Evolutionary conservation across 2,888 invertebrate species (phyloP).

Genomic region (Phengaris alcon): DNA sequence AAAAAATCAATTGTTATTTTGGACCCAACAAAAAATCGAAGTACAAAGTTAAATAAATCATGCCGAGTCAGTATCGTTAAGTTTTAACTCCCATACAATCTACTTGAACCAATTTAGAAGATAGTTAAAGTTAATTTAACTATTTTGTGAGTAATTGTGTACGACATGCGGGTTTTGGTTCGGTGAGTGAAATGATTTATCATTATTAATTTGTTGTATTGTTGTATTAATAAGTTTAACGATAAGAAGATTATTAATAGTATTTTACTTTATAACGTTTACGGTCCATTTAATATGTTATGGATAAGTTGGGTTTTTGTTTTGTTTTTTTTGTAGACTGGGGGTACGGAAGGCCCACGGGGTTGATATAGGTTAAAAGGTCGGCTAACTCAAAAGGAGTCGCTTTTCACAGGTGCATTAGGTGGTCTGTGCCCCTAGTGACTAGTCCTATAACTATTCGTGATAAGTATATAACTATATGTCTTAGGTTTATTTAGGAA

Average conservation of each 20-base stretch:
- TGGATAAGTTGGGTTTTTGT: too few relatives aligned
- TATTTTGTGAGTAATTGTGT: constrained; percentile 48
- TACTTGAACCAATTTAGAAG: constrained; percentile 57
- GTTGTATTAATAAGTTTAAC: not conserved
- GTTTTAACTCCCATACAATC: constrained; percentile 48
- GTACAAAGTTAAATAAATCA: constrained; percentile 39
- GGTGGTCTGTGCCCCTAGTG: too few relatives aligned
- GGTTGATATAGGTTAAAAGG: too few relatives aligned
- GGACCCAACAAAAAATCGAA: not conserved
- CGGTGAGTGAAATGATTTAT: constrained; percentile 5
- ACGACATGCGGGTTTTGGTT: constrained; percentile 43
- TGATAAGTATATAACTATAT: too few relatives aligned
- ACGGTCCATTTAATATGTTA: too few relatives aligned
- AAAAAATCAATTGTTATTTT: constrained; percentile 4
- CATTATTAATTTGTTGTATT: constrained; percentile 7
- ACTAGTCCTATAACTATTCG: too few relatives aligned
- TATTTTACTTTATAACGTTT: too few relatives aligned
- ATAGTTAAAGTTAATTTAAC: constrained; percentile 61
- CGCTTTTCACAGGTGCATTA: too few relatives aligned
- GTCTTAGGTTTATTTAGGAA: too few relatives aligned
- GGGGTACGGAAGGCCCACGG: too few relatives aligned
- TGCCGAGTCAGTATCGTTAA: constrained; percentile 45
- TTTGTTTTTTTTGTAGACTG: too few relatives aligned
- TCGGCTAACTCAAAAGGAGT: too few relatives aligned
- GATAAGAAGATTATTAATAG: not conserved